Evolutionary conservation across 1,140 invertebrate genomes (phyloP).

Genomic region (Dufourea novaeangliae): DNA sequence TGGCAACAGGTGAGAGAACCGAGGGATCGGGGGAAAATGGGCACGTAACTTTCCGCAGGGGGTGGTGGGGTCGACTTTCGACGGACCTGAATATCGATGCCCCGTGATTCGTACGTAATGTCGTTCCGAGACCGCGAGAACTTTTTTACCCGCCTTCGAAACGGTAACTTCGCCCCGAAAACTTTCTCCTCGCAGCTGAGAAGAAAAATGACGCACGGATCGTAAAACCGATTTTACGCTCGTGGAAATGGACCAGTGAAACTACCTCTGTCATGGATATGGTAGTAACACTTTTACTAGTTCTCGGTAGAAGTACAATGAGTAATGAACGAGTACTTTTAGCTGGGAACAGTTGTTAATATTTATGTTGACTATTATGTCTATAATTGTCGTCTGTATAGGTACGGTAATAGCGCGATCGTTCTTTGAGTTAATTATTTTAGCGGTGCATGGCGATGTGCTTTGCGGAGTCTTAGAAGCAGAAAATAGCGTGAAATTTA

Average conservation of each 20-base stretch:
- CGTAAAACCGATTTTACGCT: not conserved
- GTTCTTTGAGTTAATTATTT: not conserved
- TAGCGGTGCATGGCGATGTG: too few relatives aligned
- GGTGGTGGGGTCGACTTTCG: slow-evolving; percentile 23
- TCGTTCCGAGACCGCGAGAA: slow-evolving; percentile 16
- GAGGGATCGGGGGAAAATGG: slow-evolving; percentile 35
- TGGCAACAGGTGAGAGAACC: slow-evolving; percentile 68
- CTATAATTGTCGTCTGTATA: too few relatives aligned
- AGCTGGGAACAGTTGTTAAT: too few relatives aligned
- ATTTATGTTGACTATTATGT: too few relatives aligned
- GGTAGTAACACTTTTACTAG: too few relatives aligned
- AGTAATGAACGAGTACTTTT: too few relatives aligned
- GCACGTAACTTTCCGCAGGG: slow-evolving; percentile 62
- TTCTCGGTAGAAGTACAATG: too few relatives aligned
- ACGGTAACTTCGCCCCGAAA: not conserved
- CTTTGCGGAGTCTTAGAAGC: too few relatives aligned
- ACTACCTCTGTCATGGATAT: not conserved
- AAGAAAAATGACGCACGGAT: not conserved
- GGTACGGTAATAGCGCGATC: not conserved
- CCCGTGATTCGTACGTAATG: slow-evolving; percentile 21
- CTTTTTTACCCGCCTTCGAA: not conserved
- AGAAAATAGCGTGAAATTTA: not conserved
- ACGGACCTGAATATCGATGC: slow-evolving; percentile 56
- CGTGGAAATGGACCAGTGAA: not conserved
- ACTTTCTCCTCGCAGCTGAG: not conserved